A percentile compares a stretch with the other conserved stretches of the same genome.
phyloP scores from a whole-genome alignment of 2,888 invertebrate genomes.

The Odontothrips loti region DNA sequence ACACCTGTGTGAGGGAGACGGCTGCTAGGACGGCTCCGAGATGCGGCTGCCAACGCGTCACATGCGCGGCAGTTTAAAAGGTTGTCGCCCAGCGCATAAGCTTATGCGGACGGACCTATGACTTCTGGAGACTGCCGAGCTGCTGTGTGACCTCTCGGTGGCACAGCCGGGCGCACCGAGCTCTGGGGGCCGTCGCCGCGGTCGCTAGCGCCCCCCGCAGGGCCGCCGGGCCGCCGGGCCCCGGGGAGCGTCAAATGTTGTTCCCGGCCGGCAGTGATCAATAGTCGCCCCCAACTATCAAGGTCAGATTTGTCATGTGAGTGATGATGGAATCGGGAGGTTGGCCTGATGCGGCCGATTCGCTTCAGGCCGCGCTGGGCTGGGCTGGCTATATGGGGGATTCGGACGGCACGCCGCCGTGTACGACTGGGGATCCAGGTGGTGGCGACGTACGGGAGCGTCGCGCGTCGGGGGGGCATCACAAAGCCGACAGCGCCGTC shows the following conservation, averaged over 20 bases:
- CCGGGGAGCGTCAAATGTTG: slow-evolving; percentile 9
- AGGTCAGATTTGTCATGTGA: slow-evolving; percentile 20
- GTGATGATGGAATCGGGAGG: slow-evolving; percentile 1
- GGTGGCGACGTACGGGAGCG: neutral
- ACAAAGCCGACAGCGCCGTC: neutral
- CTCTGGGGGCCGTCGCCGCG: neutral
- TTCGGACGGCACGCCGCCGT: too few species aligned
- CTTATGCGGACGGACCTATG: too few species aligned
- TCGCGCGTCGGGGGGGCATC: neutral
- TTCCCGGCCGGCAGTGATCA: neutral
- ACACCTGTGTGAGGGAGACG: neutral
- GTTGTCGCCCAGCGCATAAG: neutral
- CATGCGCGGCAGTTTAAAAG: neutral
- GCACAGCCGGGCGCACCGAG: too few species aligned
- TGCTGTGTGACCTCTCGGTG: too few species aligned
- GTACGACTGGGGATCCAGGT: too few species aligned
- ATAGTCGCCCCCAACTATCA: neutral
- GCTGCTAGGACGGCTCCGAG: neutral
- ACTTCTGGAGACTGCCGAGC: too few species aligned
- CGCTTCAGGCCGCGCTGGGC: neutral
- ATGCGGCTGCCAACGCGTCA: too few species aligned
- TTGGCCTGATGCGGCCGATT: neutral
- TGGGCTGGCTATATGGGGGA: too few species aligned
- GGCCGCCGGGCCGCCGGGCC: neutral
- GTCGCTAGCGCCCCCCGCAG: neutral